Conservation (phyloP, 1,140 invertebrate species). For the Drosophila lacteicornis region DNA sequence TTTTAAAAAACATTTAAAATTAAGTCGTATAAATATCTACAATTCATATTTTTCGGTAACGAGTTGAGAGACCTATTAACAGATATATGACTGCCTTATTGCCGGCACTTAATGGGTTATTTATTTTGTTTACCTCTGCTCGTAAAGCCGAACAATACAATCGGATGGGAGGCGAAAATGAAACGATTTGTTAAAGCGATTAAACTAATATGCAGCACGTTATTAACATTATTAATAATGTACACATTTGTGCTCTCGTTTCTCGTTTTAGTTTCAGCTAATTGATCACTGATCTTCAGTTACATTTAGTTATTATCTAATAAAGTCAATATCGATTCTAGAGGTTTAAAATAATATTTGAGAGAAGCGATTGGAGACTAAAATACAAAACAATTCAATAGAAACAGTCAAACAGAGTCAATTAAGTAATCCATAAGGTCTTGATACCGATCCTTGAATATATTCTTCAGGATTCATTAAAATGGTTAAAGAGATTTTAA, state of each 20-base stretch:
- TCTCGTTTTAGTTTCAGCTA: not conserved
- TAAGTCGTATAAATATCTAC: not conserved
- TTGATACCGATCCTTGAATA: not conserved
- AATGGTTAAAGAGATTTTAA: too few relatives aligned
- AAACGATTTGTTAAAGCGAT: conserved; percentile 24
- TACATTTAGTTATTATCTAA: not conserved
- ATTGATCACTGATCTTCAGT: not conserved
- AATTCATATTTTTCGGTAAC: not conserved
- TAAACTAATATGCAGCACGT: conserved; percentile 19
- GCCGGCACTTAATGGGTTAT: conserved; percentile 17
- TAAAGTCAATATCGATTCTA: too few relatives aligned
- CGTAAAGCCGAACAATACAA: not conserved
- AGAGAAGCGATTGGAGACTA: too few relatives aligned
- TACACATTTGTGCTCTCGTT: not conserved
- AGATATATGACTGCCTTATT: conserved; percentile 15
- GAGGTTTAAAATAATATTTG: too few relatives aligned
- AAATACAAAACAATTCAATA: too few relatives aligned
- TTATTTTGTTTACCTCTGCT: not conserved
- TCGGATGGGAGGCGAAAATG: not conserved
- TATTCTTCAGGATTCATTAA: not conserved
- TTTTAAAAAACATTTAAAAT: not conserved
- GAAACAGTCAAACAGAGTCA: not conserved
- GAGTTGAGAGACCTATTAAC: conserved; percentile 8
- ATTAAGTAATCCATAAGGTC: not conserved
- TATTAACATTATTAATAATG: conserved; percentile 4